Evolutionary conservation across 2,113 vertebrate species (phyloP).

Genomic region (Alethe castanea): DNA sequence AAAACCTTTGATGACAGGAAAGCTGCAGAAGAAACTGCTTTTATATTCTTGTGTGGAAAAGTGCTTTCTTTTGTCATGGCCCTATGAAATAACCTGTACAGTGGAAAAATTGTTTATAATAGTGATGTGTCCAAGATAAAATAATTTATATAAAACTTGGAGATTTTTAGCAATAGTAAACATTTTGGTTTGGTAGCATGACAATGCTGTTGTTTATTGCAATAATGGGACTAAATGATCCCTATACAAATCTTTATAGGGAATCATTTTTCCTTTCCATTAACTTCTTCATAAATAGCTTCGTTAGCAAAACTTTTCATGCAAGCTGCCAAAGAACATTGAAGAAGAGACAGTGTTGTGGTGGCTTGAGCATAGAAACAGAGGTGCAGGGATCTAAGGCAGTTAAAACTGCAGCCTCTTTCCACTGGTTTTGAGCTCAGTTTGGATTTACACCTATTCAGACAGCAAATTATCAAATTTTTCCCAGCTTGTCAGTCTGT

Average conservation of each 20-base stretch:
- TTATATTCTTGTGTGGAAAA: background rate
- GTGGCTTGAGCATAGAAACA: accelerated
- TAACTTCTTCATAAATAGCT: background rate
- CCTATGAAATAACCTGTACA: background rate
- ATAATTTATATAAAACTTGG: background rate
- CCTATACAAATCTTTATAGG: background rate
- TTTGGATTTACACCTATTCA: background rate
- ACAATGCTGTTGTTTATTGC: background rate
- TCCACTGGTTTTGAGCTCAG: background rate
- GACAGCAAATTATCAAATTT: background rate
- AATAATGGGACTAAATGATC: conserved; percentile 19
- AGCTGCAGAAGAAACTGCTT: background rate
- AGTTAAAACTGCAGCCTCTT: background rate
- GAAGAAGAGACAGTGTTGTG: background rate
- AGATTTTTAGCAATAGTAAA: conserved; percentile 7
- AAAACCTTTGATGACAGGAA: background rate
- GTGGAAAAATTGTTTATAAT: background rate
- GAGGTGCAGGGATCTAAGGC: background rate
- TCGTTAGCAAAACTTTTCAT: background rate
- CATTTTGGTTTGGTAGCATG: background rate
- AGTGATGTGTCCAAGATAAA: background rate
- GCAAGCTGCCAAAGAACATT: background rate
- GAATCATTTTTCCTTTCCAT: background rate
- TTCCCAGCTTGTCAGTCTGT: background rate
- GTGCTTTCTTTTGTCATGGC: background rate